These are phyloP conservation scores for Mylabris phalerata DNA, from an alignment of 1,140 invertebrate genomes.

Conservation along the genomic window DNA sequence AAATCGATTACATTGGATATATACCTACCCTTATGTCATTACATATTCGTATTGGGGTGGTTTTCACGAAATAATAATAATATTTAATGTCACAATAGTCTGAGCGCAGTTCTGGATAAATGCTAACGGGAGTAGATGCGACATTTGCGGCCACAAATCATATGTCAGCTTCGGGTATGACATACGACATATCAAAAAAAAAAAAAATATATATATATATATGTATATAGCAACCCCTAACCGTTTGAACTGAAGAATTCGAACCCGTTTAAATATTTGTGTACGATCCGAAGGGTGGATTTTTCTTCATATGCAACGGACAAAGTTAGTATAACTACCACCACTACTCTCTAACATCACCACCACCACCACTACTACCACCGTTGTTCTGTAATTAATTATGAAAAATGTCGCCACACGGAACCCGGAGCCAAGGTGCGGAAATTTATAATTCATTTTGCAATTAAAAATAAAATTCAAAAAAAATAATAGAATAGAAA, in stretches of 20 bases:
- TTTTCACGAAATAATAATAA: constrained; percentile 9
- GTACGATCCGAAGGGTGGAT: neutral
- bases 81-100: constrained; percentile 27
- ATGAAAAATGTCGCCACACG: constrained; percentile 25
- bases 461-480: constrained; percentile 21
- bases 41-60: constrained; percentile 17
- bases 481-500: constrained; percentile 25
- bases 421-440: constrained; percentile 23
- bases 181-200: constrained; percentile 17
- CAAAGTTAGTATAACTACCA: constrained; percentile 6
- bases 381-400: constrained; percentile 18
- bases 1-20: constrained; percentile 15
- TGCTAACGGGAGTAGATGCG: constrained; percentile 23
- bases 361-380: constrained; percentile 3
- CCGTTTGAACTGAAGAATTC: constrained; percentile 8
- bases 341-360: neutral
- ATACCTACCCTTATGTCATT: constrained; percentile 6
- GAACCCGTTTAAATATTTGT: constrained; percentile 20
- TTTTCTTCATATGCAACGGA: neutral
- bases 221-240: neutral
- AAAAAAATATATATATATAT: too few species aligned
- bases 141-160: constrained; percentile 28
- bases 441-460: constrained; percentile 33
- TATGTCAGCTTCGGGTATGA: constrained; percentile 23
- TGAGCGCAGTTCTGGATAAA: constrained; percentile 20